These are phyloP conservation scores for Drosophila malerkotliana DNA, from an alignment of 1,140 invertebrate species.

Conservation along the genomic window DNA sequence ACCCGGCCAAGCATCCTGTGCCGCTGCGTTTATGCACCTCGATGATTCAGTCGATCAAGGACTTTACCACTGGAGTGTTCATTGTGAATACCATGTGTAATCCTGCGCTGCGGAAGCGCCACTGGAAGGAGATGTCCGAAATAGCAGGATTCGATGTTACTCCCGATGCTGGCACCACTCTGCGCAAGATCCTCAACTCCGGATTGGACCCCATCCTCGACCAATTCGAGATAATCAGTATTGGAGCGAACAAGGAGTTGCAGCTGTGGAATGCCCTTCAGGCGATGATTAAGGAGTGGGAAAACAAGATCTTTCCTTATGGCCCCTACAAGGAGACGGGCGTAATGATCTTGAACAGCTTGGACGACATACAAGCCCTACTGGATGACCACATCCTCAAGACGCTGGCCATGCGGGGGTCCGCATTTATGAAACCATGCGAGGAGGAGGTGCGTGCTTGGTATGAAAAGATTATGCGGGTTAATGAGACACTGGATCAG, in stretches of 20 bases:
- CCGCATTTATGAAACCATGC: conserved; percentile 95
- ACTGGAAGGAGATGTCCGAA: conserved; percentile 96
- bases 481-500: conserved; percentile 92
- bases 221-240: conserved; percentile 93
- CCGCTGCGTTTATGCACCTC: conserved; percentile 90
- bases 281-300: conserved; percentile 95
- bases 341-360: conserved; percentile 90
- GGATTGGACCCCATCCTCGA: conserved; percentile 90
- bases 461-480: conserved; percentile 91
- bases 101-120: conserved; percentile 92
- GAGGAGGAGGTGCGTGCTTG: conserved; percentile 91
- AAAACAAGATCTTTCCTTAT: conserved; percentile 89
- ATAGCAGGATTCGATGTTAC: conserved; percentile 93
- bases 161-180: conserved; percentile 92
- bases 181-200: conserved; percentile 92
- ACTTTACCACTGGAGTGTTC: conserved; percentile 92
- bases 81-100: conserved; percentile 94
- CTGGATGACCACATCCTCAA: conserved; percentile 96
- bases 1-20: conserved; percentile 90
- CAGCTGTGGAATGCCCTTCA: conserved; percentile 91
- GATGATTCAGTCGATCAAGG: conserved; percentile 89
- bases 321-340: conserved; percentile 91
- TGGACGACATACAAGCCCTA: conserved; percentile 94
- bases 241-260: conserved; percentile 95
- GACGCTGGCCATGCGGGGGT: conserved; percentile 94